Evolutionary conservation across 30 jellyfish, hydroid and myxozoan species (phyloP).

Genomic region (Cassiopea andromeda): DNA sequence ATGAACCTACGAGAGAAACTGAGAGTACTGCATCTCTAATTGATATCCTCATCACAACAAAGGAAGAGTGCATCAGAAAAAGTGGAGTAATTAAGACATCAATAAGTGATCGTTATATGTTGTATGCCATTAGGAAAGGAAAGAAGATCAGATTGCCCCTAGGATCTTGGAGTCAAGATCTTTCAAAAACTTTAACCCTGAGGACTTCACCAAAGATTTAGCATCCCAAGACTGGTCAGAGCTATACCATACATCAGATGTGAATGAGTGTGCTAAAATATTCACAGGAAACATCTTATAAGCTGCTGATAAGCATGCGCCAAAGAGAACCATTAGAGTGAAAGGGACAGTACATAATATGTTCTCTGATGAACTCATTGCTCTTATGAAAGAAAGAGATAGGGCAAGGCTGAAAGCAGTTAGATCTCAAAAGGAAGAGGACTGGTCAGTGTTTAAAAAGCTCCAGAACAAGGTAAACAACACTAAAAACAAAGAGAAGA

Average conservation of each 20-base stretch:
- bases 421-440: constrained; percentile 40
- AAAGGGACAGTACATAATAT: constrained; percentile 15
- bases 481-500: constrained; percentile 45
- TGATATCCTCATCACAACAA: constrained; percentile 23
- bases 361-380: constrained; percentile 33
- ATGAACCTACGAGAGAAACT: constrained; percentile 21
- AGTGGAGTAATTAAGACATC: constrained; percentile 28
- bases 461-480: constrained; percentile 31
- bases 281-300: constrained; percentile 27
- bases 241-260: constrained; percentile 20
- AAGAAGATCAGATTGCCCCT: constrained; percentile 38
- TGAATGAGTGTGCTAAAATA: constrained; percentile 35
- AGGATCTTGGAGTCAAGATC: constrained; percentile 34
- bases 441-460: constrained; percentile 22
- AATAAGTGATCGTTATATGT: constrained; percentile 27
- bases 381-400: constrained; percentile 45
- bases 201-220: constrained; percentile 16
- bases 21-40: constrained; percentile 20
- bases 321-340: constrained; percentile 33
- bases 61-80: constrained; percentile 30
- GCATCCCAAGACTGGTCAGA: constrained; percentile 42
- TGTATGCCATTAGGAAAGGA: constrained; percentile 5
- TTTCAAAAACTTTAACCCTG: constrained; percentile 33
- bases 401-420: constrained; percentile 50
- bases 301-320: constrained; percentile 41